phyloP scores from a whole-genome alignment of 2,113 vertebrate genomes.

The Sminthopsis crassicaudata region DNA sequence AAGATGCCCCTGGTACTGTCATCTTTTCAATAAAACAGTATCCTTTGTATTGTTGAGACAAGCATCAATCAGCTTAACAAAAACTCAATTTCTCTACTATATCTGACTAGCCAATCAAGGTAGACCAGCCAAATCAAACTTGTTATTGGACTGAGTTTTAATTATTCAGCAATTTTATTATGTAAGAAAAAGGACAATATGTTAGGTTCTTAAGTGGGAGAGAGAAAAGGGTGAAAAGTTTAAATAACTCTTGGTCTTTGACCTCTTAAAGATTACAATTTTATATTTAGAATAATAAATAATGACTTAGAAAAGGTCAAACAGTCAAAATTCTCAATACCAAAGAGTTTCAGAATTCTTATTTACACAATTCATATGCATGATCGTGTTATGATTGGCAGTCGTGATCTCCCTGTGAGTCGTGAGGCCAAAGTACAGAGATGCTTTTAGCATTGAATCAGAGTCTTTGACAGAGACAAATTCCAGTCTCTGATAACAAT shows the following conservation, averaged over 20 bases:
- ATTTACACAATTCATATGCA: conserved; percentile 19
- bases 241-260: neutral
- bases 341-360: conserved; percentile 1
- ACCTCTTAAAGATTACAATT: neutral
- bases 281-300: neutral
- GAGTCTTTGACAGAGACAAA: neutral
- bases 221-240: neutral
- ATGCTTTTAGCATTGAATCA: conserved; percentile 62
- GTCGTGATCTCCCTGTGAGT: neutral
- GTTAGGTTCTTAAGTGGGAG: neutral
- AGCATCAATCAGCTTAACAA: neutral
- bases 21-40: neutral
- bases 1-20: neutral
- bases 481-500: conserved; percentile 22
- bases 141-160: neutral
- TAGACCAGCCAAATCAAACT: neutral
- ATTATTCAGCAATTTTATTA: neutral
- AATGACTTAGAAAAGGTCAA: neutral
- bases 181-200: neutral
- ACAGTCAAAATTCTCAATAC: neutral
- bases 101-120: neutral
- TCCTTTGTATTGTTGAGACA: neutral
- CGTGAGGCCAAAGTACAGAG: conserved; percentile 20
- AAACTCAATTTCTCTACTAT: neutral
- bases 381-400: conserved; percentile 35